These are phyloP conservation scores for Octonoba sinensis DNA, from an alignment of 2,888 invertebrate species.

Conservation along the genomic window DNA sequence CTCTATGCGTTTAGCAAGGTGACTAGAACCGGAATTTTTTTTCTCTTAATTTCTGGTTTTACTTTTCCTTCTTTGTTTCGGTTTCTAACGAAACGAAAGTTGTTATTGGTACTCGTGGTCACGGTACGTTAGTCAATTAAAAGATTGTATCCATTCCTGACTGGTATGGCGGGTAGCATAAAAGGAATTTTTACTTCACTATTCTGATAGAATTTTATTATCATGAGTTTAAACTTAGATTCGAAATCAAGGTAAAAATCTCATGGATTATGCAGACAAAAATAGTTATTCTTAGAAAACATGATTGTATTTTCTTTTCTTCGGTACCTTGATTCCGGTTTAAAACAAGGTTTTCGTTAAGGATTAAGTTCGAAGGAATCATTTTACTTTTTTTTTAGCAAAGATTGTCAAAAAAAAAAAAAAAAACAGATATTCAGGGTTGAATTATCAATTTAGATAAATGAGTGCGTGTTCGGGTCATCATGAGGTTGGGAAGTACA, in stretches of 20 bases:
- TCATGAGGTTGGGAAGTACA: too few species aligned
- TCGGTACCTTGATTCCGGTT: neutral
- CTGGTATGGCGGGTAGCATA: constrained; percentile 50
- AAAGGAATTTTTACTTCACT: neutral
- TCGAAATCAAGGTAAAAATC: too few species aligned
- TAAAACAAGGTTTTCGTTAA: neutral
- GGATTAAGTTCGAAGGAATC: too few species aligned
- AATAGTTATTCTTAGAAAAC: too few species aligned
- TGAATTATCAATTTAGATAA: too few species aligned
- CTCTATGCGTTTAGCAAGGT: constrained; percentile 52
- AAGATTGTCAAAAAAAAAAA: too few species aligned
- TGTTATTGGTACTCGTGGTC: constrained; percentile 45
- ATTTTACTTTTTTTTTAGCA: too few species aligned
- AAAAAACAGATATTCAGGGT: too few species aligned
- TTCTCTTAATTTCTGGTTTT: constrained; percentile 34
- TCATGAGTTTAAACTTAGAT: too few species aligned
- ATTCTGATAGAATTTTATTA: too few species aligned
- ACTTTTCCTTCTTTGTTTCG: constrained; percentile 45
- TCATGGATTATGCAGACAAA: too few species aligned
- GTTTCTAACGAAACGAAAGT: constrained; percentile 40
- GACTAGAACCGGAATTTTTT: constrained; percentile 61
- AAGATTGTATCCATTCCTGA: constrained; percentile 62
- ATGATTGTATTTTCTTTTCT: constrained; percentile 7
- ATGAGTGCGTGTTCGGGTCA: too few species aligned
- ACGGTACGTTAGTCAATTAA: constrained; percentile 56